Evolutionary conservation across 2,888 invertebrate species (phyloP).

Genomic region (Azorinus chamasolen): DNA sequence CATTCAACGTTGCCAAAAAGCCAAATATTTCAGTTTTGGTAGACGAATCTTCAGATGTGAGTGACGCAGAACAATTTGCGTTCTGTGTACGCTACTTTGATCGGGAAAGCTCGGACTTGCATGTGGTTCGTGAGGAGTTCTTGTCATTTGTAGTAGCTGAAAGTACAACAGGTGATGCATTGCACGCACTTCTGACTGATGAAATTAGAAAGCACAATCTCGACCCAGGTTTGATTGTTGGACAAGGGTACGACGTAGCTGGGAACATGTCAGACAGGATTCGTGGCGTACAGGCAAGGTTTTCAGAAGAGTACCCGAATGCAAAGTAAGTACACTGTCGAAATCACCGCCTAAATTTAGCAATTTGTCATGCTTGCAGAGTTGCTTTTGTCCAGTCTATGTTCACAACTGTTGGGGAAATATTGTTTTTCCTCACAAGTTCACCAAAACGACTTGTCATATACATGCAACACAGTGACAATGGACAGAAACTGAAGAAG

Average conservation of each 20-base stretch:
- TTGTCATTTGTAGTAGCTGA: slow-evolving; percentile 22
- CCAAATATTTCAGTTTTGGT: slow-evolving; percentile 10
- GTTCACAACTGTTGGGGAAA: slow-evolving; percentile 26
- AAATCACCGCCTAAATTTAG: slow-evolving; percentile 28
- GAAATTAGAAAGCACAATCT: slow-evolving; percentile 19
- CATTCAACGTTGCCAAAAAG: neutral
- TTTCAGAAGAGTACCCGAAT: slow-evolving; percentile 9
- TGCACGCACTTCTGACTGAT: neutral
- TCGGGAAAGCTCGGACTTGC: neutral
- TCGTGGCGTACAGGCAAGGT: slow-evolving; percentile 26
- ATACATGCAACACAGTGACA: neutral
- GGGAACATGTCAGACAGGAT: slow-evolving; percentile 28
- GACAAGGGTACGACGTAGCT: slow-evolving; percentile 32
- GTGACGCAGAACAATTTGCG: slow-evolving; percentile 24
- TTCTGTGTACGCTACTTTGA: slow-evolving; percentile 12
- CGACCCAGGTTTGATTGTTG: slow-evolving; percentile 16
- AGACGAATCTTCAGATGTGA: slow-evolving; percentile 27
- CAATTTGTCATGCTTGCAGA: slow-evolving; percentile 29
- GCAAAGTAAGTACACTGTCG: slow-evolving; percentile 15
- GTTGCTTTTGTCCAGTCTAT: slow-evolving; percentile 19
- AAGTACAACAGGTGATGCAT: slow-evolving; percentile 5
- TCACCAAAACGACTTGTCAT: slow-evolving; percentile 8
- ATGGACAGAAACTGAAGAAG: slow-evolving; percentile 7
- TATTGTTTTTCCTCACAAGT: slow-evolving; percentile 13
- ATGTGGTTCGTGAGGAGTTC: slow-evolving; percentile 15